Conservation (phyloP, 2,113 vertebrate genomes). For the Xenopus tropicalis region UCB_Xtro_10.0 CM004444.2:114635001-114635500, state of each 20-base stretch:
- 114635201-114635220: conserved; percentile 96
- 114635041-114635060: too few species aligned
- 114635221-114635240: conserved; percentile 93
- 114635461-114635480: too few species aligned
- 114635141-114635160: conserved; percentile 97
- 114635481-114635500: too few species aligned
- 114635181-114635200: conserved; percentile 94
- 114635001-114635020: too few species aligned
- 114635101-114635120: too few species aligned
- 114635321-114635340: conserved; percentile 42
- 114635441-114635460: too few species aligned
- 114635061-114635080: too few species aligned
- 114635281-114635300: conserved; percentile 96
- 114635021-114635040: too few species aligned
- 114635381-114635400: too few species aligned
- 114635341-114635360: neutral
- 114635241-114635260: conserved; percentile 97
- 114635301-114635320: conserved; percentile 98
- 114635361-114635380: neutral
- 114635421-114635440: too few species aligned
- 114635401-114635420: too few species aligned
- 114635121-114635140: neutral
- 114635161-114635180: conserved; percentile 95
- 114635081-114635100: too few species aligned
- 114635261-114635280: conserved; percentile 95